Evolutionary conservation across 1,140 invertebrate genomes (phyloP), one percentile per base, ranked within the genome.

Genomic region (Oscheius sp.): DNA sequence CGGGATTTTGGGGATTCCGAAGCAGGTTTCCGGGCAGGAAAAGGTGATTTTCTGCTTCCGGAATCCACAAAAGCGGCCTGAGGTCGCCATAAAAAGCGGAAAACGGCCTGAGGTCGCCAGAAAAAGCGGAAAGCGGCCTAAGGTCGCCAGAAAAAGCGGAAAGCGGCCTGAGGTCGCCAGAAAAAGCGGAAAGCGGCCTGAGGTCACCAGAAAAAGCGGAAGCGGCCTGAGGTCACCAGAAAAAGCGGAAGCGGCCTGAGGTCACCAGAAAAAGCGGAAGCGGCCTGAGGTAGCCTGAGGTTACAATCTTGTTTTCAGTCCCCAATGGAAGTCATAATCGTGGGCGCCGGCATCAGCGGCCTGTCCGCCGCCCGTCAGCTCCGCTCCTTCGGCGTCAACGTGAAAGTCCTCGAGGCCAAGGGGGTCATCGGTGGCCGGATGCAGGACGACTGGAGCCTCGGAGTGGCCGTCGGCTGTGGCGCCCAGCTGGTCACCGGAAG

Each of bases 281-380:
- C n/a, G n/a, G 38, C 10, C 38, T n/a, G n/a, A n/a, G n/a, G n/a
- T n/a, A n/a, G n/a, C n/a, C n/a, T n/a, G 13, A 59, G 26, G 13
- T 0, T 15, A 15, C 31, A 38, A 65, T n/a, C 28, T n/a, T 29
- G 18, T 38, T 73, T 75, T 46, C 26, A 78, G 65, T n/a, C 23
- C 4, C 32, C 42, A 4, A 68, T 81, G 42, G 73, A 81, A 38
- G 85, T 88, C 34, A 68, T 88, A 26, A 79, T 88, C 1, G 79
- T 88, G 58, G 87, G 87, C 34, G 87, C 84, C 29, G 87, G 87
- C 34, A 77, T 83, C 20, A 79, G 85, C 59, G 87, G 87, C 28
- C 64, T 88, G 7, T 78, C 82, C 2, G 86, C 87, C n/a, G 87
- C 87, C 2, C 79, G 79, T 23, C 85, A 86, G 65, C 79, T 88